Evolutionary conservation across 2,113 vertebrate species (phyloP).

Genomic region (Leptobrachium leishanense): DNA sequence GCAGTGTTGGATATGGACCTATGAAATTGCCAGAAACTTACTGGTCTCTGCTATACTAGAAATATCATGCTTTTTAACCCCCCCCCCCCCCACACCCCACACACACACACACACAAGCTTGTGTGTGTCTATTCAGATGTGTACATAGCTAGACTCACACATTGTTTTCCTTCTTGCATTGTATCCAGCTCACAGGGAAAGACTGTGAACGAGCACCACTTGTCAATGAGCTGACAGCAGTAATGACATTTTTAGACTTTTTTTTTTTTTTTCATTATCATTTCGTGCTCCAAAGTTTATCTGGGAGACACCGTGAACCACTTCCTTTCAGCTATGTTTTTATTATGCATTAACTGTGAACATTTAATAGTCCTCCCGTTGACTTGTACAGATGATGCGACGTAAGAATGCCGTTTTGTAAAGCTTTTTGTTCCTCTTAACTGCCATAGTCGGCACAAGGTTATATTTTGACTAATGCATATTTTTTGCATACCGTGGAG

Average conservation of each 20-base stretch:
- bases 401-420: conserved; percentile 24
- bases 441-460: conserved; percentile 58
- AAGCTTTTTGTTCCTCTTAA: conserved; percentile 43
- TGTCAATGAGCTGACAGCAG: conserved; percentile 62
- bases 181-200: conserved; percentile 52
- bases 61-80: conserved; percentile 61
- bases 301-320: too few species aligned
- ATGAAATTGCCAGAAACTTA: conserved; percentile 49
- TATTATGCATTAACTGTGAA: conserved; percentile 61
- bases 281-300: conserved; percentile 1
- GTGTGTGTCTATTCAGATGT: neutral
- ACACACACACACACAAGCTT: conserved; percentile 52
- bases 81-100: conserved; percentile 52
- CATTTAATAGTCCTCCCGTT: conserved; percentile 62
- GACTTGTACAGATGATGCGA: conserved; percentile 17
- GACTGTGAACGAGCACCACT: conserved; percentile 59
- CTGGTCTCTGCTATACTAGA: conserved; percentile 54
- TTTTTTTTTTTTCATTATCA: conserved; percentile 53
- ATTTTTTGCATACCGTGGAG: too few species aligned
- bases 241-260: conserved; percentile 64
- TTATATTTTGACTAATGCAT: conserved; percentile 41
- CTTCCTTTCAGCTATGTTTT: conserved; percentile 41
- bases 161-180: conserved; percentile 55
- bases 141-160: neutral
- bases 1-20: conserved; percentile 57